Base-by-base conservation (phyloP, 2,797 vertebrate species). In the Arnoldichthys spilopterus region DNA sequence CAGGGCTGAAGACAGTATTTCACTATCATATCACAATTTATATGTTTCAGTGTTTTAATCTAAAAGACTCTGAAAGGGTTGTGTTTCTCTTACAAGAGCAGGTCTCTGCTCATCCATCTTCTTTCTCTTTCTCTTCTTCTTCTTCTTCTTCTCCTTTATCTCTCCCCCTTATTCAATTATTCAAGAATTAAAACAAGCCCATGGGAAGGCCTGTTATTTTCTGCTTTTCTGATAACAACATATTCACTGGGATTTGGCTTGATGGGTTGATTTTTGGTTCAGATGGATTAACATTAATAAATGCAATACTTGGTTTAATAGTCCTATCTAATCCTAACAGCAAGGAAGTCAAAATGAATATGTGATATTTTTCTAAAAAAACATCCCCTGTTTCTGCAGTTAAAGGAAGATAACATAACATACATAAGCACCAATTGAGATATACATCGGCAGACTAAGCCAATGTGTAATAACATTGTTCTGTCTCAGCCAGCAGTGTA, bases 201-300 rank as follows among this genome's bases (percentile, higher is more conserved):
- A 70, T 6, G 28, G 68, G 47, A 32, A 70, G 68, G 28, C 18
- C 30, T 69, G 45, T 32, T 49, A 32, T 53, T 53, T 53, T 70
- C 18, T 49, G 18, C 18, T 70, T 54, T 34, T 32, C 30, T 70
- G 26, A 53, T 32, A 70, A 70, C 45, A 1, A 16, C 6, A 20
- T 3, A 18, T 51, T 47, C 18, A 28, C 7, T 22, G 26, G 45
- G 26, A 64, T 70, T 51, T 66, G n/a, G n/a, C 45, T 51, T 68
- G 22, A 13, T 40, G 37, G 1, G 6, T 16, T 68, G 40, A 26
- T 67, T 66, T 67, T 67, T 16, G 6, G 1, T 22, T 8, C 32
- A 63, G 66, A 40, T 68, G 24, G 15, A 68, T 68, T 68, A 24
- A 13, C 64, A 67, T 16, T 9, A 45, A 45, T 67, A 67, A 45